Evolutionary conservation across 2,888 invertebrate genomes (phyloP).

Genomic region (Plebejus melissa): DNA sequence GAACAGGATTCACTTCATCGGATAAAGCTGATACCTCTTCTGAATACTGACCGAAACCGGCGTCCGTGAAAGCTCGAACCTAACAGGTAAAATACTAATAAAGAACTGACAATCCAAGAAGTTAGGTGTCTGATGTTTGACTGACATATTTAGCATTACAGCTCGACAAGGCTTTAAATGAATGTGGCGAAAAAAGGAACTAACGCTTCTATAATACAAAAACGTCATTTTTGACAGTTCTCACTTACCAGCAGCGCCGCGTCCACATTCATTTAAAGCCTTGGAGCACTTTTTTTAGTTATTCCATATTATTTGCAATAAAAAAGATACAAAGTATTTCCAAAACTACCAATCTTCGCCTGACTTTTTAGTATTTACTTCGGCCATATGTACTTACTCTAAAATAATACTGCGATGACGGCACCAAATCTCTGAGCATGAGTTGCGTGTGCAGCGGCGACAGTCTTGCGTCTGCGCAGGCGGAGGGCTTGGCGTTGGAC

Average conservation of each 20-base stretch:
- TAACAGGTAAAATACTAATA: slow-evolving; percentile 44
- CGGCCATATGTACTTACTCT: slow-evolving; percentile 61
- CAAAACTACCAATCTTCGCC: not conserved
- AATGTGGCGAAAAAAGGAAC: too few species aligned
- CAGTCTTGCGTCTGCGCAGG: slow-evolving; percentile 74
- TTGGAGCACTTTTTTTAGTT: too few species aligned
- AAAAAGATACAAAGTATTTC: not conserved
- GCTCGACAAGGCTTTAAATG: too few species aligned
- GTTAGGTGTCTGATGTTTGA: too few species aligned
- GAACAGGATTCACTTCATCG: slow-evolving; percentile 86
- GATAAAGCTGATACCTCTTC: slow-evolving; percentile 80
- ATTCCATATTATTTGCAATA: too few species aligned
- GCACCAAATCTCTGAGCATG: slow-evolving; percentile 74
- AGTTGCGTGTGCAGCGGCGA: slow-evolving; percentile 77
- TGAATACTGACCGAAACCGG: slow-evolving; percentile 86
- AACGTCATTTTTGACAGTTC: too few species aligned
- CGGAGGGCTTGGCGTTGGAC: slow-evolving; percentile 60
- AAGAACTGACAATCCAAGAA: too few species aligned
- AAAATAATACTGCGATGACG: slow-evolving; percentile 83
- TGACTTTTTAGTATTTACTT: too few species aligned
- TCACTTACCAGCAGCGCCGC: too few species aligned
- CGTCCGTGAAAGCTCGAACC: slow-evolving; percentile 89
- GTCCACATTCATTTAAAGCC: too few species aligned
- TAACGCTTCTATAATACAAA: too few species aligned
- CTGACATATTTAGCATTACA: too few species aligned